Conservation (phyloP, 2,888 invertebrate species). For the Tromatobia lineatoria region DNA sequence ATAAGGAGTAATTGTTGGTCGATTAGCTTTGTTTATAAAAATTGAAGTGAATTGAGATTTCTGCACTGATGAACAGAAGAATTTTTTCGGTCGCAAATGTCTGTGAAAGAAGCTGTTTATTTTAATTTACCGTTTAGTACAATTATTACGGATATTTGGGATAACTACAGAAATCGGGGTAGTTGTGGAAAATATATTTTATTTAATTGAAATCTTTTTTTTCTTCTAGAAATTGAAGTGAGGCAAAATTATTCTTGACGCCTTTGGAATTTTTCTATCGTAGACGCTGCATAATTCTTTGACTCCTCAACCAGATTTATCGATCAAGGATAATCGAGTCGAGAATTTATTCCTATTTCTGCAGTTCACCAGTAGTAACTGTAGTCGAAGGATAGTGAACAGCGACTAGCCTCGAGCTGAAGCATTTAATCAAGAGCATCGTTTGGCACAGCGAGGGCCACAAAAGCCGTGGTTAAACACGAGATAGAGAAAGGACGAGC, state of each 20-base stretch:
- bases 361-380: background rate
- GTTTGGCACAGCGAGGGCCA: slow-evolving; percentile 60
- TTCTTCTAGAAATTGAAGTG: background rate
- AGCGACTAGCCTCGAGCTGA: slow-evolving; percentile 6
- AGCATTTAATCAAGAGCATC: slow-evolving; percentile 53
- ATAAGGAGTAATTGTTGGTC: no score
- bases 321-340: slow-evolving; percentile 9
- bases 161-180: no score
- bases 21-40: no score
- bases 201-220: background rate
- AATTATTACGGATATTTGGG: no score
- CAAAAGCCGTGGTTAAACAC: slow-evolving; percentile 73
- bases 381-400: slow-evolving; percentile 12
- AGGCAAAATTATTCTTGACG: background rate
- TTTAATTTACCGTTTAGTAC: no score
- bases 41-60: no score
- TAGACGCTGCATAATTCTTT: background rate
- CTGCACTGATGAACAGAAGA: no score
- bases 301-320: background rate
- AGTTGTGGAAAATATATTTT: no score
- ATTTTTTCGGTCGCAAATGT: no score
- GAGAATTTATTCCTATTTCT: slow-evolving; percentile 25
- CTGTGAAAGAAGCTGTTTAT: no score
- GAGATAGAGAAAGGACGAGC: slow-evolving; percentile 56
- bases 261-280: background rate